Base-by-base conservation (phyloP, 2,888 invertebrate species). In the Phortica magna region DNA sequence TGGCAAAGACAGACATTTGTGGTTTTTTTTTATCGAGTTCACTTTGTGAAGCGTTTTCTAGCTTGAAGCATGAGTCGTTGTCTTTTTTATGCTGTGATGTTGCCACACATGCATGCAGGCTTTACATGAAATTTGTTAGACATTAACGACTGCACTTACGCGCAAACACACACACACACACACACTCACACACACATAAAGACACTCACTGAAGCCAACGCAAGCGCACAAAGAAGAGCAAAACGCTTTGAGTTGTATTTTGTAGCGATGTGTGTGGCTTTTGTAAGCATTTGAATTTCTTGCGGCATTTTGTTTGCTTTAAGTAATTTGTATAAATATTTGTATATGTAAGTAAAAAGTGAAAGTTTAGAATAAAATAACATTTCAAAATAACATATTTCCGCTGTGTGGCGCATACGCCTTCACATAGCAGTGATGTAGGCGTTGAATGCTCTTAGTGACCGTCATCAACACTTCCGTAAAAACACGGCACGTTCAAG, bases 331-430 rank as follows among this genome's bases (percentile, higher is more conserved):
- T 31, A 31, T 31, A 31, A 31, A 31, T 31, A 4, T 31, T 31
- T 31, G 31, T 31, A 31, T 31, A 48, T 6, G 14, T 14, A 48
- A 48, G 14, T 14, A 48, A 55, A 55, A 71, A 71, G 70, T 71
- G 70, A 71, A 71, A 71, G 70, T 71, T 39, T 55, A 71, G 70
- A 71, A 71, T 71, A 71, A 71, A 31, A 14, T 48, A 48, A 48
- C 14, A 12, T 48, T 48, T 48, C 7, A 14, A 12, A 48, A 12
- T 6, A 12, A 48, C 14, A 48, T 48, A 48, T 48, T 12, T 48
- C 31, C 31, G 31, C n/a, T n/a, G n/a, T n/a, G n/a, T n/a, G n/a
- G 6, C 10, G 43, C 6, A 43, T 7, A 43, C 43, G n/a, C 14
- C 48, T 9, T 48, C 48, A 48, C 14, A 7, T 14, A 48, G 48